Base-by-base conservation (phyloP, 1,140 invertebrate species). In the Aphis craccivora region DNA sequence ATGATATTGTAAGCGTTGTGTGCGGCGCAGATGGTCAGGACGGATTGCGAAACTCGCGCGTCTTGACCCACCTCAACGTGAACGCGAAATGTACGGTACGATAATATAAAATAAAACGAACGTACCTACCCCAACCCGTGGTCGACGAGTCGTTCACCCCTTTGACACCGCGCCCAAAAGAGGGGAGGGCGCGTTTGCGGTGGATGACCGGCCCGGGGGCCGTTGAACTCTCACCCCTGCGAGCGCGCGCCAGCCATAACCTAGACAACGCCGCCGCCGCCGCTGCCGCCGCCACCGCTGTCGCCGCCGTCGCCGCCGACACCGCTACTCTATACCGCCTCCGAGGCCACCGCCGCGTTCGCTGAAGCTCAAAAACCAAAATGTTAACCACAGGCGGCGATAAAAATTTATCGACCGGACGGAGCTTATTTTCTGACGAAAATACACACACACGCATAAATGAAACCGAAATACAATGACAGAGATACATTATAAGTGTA, bases 41-140 rank as follows among this genome's bases (percentile, higher is more conserved):
- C 2, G 84, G 37, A 40, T 86, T 86, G 45, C 45, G 87, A 53
- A 86, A 86, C 18, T 51, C 48, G 14, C 43, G 86, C 48, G 51
- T 89, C 51, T 40, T 89, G 88, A 89, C 88, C 88, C 48, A 55
- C 88, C 88, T 89, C 51, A 89, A 87, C 30, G 30, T 51, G 45
- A 45, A n/a, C n/a, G 25, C 11, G 25, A 30, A 45, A 53, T 23
- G n/a, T 86, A 53, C 9, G 53, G 8, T n/a, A 88, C 9, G 53
- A 51, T 23, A 51, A 51, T 22, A 51, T 51, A 1, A 35, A 48
- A 51, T 23, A 51, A 88, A 88, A 84, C 23, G 4, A 86, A 11
- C 37, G 37, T 76, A 76, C 83, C 30, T n/a, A 51, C 45, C 45
- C 86, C 30, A 88, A 51, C 86, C 51, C 45, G 45, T 23, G 8